These are phyloP conservation scores for Volucella zonaria DNA, from an alignment of 2,888 invertebrate genomes.

Conservation along the genomic window DNA sequence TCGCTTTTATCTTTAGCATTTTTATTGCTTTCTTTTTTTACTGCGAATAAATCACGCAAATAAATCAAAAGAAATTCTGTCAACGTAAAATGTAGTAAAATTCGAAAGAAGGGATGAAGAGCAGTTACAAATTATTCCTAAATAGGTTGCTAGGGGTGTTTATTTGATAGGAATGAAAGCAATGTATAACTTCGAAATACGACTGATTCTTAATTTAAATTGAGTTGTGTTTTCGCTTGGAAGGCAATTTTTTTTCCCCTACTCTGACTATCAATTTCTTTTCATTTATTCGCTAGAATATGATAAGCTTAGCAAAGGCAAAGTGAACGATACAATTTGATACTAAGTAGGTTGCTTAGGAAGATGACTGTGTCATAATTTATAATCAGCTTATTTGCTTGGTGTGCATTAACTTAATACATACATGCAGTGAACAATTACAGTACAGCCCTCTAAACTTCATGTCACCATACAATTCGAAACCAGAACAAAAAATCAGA, in stretches of 20 bases:
- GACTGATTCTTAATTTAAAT: background rate
- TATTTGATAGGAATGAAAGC: background rate
- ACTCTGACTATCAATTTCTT: no score
- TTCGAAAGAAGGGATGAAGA: slow-evolving; percentile 41
- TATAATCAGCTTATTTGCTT: no score
- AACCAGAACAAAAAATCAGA: no score
- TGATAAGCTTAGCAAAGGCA: no score
- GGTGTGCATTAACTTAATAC: no score
- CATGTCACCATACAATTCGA: no score
- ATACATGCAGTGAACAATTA: no score
- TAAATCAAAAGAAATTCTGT: slow-evolving; percentile 70
- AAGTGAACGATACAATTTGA: no score
- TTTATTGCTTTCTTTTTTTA: slow-evolving; percentile 57
- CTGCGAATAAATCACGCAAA: slow-evolving; percentile 64
- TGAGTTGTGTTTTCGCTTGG: background rate
- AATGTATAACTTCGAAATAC: background rate
- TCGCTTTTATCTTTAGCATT: slow-evolving; percentile 49
- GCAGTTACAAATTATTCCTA: slow-evolving; percentile 44
- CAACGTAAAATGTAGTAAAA: slow-evolving; percentile 45
- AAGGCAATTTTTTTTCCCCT: background rate
- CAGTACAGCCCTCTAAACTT: no score
- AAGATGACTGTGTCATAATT: no score
- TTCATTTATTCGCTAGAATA: no score
- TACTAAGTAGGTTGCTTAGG: no score
- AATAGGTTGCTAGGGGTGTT: slow-evolving; percentile 18